Base-by-base conservation (phyloP, 1,140 invertebrate species). In the Drosophila carrolli region DNA sequence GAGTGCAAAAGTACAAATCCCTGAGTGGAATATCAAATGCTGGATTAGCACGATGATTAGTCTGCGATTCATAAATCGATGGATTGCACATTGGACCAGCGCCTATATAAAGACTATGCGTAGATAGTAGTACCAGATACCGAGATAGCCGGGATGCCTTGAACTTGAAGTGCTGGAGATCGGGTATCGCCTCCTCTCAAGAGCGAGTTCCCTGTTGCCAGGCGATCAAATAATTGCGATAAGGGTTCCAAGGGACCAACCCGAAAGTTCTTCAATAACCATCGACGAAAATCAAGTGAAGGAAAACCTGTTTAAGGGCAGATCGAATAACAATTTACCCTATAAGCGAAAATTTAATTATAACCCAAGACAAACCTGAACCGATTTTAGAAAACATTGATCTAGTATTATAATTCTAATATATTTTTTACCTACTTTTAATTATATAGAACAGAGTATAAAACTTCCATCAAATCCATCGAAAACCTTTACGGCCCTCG, bases 1-100 rank as follows among this genome's bases (percentile, higher is more conserved):
- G 81, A 91, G 90, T 91, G 90, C 90, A 91, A 91, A 91, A 91
- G 90, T 91, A 91, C 90, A 91, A 91, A 91, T 89, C 71, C 81
- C 86, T 91, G 90, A 61, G 48, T 65, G 83, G 90, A 91, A 91
- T 91, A 89, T 53, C 60, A 90, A 91, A 73, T 65, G 55, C 37
- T 71, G 67, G 74, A 72, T 75, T 75, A 75, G 41, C 41, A 14
- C 53, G 14, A 59, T 86, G 82, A 82, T 88, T 86, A 83, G 72
- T 38, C 79, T 51, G 48, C 79, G 84, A 88, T 84, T 84, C 83
- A 89, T 83, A 78, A 89, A 88, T 74, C 67, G 77, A 70, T 67
- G 41, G 57, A 41, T 62, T 57, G 67, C 41, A 73, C 67, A 43
- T 54, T 62, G 53, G 51, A 65, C 38, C 56, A 53, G 41, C 14